Conservation (phyloP, 2,888 invertebrate species). For the Heliconius sara region DNA sequence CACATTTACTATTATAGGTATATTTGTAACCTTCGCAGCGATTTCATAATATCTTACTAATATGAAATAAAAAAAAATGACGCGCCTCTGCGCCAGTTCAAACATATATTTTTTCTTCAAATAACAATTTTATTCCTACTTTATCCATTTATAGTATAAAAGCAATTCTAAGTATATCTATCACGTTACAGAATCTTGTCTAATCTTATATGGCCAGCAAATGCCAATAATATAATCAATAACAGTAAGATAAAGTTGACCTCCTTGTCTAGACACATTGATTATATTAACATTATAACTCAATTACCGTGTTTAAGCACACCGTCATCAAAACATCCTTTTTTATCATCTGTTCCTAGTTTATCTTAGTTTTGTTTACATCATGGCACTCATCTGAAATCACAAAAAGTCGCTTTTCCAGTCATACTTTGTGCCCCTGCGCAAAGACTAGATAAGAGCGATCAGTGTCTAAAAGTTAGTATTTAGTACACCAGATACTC, state of each 20-base stretch:
- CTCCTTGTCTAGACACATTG: slow-evolving; percentile 11
- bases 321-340: not conserved
- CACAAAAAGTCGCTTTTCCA: no score
- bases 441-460: no score
- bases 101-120: no score
- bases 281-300: slow-evolving; percentile 2
- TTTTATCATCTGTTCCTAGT: not conserved
- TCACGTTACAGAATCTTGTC: not conserved
- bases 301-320: not conserved
- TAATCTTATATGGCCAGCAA: not conserved
- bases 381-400: no score
- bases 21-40: no score
- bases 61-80: no score
- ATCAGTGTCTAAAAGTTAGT: no score
- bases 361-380: not conserved
- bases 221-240: not conserved
- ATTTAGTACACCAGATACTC: not conserved
- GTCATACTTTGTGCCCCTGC: no score
- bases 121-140: no score
- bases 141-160: not conserved
- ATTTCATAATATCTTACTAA: no score
- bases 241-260: not conserved
- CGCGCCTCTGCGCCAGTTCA: no score
- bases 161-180: not conserved
- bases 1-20: no score